Evolutionary conservation across 2,888 invertebrate species (phyloP), one percentile per base, ranked within the genome.

Genomic region (Ophion obscuratus): DNA sequence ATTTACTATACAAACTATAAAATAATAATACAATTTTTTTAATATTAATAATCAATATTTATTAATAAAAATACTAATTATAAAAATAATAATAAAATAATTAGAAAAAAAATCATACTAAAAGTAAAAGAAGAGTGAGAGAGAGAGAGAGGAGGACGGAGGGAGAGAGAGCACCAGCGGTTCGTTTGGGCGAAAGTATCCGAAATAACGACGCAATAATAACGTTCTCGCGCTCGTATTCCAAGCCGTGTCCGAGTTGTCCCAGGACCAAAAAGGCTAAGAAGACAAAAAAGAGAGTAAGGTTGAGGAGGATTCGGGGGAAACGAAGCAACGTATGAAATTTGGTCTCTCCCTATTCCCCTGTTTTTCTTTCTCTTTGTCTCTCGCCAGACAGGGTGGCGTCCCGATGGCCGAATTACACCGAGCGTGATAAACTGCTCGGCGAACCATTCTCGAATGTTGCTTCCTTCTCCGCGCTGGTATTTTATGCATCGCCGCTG

Each of bases 361-460:
- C 4, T 17, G 5, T 53, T 17, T 53, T 14, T 53, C 14, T 5
- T 14, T 53, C 53, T 17, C 53, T 53, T 53, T 20, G 6, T 17
- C 44, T 53, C 66, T 36, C 17, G 36, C 74, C 75, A 85, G 85
- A 85, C 85, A 57, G 74, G 57, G 64, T n/a, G 85, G 85, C 81
- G 85, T 75, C 81, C 53, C 53, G 31, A 5, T 71, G 59, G 31
- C 68, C 81, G 53, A 64, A 57, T 27, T 62, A 66, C 70, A 5
- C 53, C 53, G 36, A 27, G 78, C 24, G 24, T 78, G 76, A 79
- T 66, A 79, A 75, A 75, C 17, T 47, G 40, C 11, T 2, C 61
- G 62, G 64, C 62, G 36, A 79, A 62, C 62, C n/a, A 79, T 10
- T 47, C 70, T 44, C 40, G 6, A n/a, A 31, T 27, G 27, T 40